phyloP scores from a whole-genome alignment of 2,113 vertebrate species.

The Mobula birostris region DNA sequence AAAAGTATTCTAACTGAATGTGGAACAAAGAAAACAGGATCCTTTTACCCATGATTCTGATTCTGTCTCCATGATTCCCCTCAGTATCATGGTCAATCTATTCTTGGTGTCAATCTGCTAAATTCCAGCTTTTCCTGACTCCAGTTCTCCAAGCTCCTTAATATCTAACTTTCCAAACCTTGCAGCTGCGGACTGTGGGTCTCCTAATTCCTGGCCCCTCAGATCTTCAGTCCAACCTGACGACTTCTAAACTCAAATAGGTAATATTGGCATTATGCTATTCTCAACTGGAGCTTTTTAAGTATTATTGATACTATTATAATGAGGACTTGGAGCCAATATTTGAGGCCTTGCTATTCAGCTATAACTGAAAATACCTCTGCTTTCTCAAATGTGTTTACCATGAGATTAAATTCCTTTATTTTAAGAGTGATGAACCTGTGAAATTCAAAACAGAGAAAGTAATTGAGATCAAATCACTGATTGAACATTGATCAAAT shows the following conservation, averaged over 20 bases:
- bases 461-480: no score
- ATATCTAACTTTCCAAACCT: not conserved
- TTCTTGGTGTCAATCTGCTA: not conserved
- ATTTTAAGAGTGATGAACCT: no score
- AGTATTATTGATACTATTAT: not conserved
- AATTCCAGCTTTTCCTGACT: not conserved
- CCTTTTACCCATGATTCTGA: not conserved
- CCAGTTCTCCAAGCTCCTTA: not conserved
- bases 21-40: not conserved
- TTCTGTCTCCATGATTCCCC: not conserved
- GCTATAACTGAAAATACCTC: no score
- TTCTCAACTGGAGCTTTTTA: not conserved
- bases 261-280: not conserved
- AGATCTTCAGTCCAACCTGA: not conserved
- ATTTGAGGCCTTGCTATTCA: no score
- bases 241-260: not conserved
- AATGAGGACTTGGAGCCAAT: not conserved
- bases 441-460: no score
- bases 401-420: not conserved
- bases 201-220: not conserved
- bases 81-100: not conserved
- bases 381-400: not conserved
- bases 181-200: not conserved
- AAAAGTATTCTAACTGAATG: not conserved
- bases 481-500: no score